Percentiles rank a stretch among this genome's conserved stretches.
These are phyloP conservation scores for Dasypus novemcinctus DNA, from an alignment of 2,113 vertebrate species.

Conservation along the genomic window DNA sequence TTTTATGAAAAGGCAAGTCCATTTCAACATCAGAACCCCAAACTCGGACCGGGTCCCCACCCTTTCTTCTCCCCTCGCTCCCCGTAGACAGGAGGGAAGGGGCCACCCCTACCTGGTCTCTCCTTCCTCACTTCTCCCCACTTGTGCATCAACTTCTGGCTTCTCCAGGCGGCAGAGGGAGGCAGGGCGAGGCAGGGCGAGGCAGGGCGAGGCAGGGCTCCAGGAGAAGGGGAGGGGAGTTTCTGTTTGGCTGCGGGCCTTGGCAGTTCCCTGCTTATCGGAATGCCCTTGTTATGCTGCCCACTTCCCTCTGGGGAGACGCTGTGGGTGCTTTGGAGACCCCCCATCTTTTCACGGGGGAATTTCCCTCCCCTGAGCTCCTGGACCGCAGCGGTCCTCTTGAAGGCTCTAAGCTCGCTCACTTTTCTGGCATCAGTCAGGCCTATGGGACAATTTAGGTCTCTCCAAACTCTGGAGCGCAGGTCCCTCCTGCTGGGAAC, in stretches of 20 bases:
- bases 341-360: rapidly evolving
- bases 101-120: rapidly evolving
- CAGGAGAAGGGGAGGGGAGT: background rate
- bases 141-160: too few species aligned
- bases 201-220: rapidly evolving
- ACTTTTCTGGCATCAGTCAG: background rate
- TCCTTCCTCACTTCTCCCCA: background rate
- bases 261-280: background rate
- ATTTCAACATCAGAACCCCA: background rate
- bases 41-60: too few species aligned
- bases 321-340: background rate
- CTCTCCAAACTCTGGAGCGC: background rate
- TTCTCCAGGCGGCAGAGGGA: background rate
- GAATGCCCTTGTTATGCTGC: background rate
- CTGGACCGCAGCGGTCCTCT: too few species aligned
- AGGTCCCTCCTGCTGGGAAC: background rate
- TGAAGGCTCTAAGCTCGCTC: background rate
- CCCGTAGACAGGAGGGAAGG: rapidly evolving
- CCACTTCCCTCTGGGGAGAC: background rate
- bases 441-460: background rate
- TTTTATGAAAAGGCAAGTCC: background rate
- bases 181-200: rapidly evolving
- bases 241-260: background rate
- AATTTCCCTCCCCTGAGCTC: too few species aligned
- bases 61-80: background rate